Conservation (phyloP, 2,888 invertebrate species). For the Scaptodrosophila latifasciaeformis region DNA sequence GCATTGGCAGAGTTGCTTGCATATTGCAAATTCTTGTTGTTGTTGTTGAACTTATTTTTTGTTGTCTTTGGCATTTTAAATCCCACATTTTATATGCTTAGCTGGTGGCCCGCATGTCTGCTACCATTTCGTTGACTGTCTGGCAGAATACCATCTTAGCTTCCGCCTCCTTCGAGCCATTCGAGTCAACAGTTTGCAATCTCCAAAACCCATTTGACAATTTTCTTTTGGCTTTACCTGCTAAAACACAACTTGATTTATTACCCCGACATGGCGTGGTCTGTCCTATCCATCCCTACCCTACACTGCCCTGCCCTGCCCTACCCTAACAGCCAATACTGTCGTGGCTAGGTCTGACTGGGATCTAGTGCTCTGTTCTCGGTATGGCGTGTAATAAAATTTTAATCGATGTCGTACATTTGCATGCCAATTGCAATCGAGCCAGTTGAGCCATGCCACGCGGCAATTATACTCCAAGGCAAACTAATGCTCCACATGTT, state of each 20-base stretch:
- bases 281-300: conserved; percentile 11
- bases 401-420: conserved; percentile 70
- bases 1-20: conserved; percentile 5
- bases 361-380: conserved; percentile 30
- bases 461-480: conserved; percentile 49
- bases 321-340: conserved; percentile 9
- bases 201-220: conserved; percentile 48
- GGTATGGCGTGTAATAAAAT: conserved; percentile 68
- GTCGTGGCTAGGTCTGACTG: conserved; percentile 38
- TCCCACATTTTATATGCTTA: conserved; percentile 68
- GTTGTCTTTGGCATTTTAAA: conserved; percentile 60
- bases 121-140: conserved; percentile 28
- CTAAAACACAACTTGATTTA: conserved; percentile 63
- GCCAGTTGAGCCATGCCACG: conserved; percentile 16
- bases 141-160: no score
- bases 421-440: conserved; percentile 62
- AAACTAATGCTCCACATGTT: conserved; percentile 56
- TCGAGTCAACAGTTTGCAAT: not conserved
- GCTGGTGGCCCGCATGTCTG: conserved; percentile 23
- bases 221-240: conserved; percentile 65
- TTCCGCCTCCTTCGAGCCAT: not conserved
- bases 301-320: conserved; percentile 16
- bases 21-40: conserved; percentile 26
- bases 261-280: conserved; percentile 34
- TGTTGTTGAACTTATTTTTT: conserved; percentile 22